A percentile compares a stretch with the other conserved stretches of the same genome.
Evolutionary conservation across 1,140 invertebrate species (phyloP).

Genomic region (Euglossa dilemma): DNA sequence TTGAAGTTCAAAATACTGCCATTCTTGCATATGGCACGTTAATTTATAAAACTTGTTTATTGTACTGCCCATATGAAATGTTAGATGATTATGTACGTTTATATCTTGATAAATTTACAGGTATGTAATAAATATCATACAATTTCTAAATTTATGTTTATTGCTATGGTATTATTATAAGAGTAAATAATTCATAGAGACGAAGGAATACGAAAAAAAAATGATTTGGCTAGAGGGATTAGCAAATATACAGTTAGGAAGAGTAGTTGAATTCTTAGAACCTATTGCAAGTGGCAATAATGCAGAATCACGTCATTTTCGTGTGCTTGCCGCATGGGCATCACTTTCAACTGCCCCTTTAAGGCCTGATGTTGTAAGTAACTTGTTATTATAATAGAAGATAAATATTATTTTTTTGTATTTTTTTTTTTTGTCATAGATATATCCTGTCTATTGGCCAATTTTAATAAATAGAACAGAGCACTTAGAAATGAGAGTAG

Average conservation of each 20-base stretch:
- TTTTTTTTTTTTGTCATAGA: conserved; percentile 73
- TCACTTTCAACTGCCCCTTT: conserved; percentile 82
- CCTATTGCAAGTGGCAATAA: conserved; percentile 83
- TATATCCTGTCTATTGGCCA: conserved; percentile 86
- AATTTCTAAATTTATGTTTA: not conserved
- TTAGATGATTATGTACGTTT: conserved; percentile 88
- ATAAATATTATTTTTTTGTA: not conserved
- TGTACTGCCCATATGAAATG: conserved; percentile 84
- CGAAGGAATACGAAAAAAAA: conserved; percentile 85
- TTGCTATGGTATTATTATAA: conserved; percentile 12
- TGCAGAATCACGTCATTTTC: conserved; percentile 81
- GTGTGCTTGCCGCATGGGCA: conserved; percentile 86
- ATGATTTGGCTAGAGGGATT: conserved; percentile 88
- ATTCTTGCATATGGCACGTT: conserved; percentile 88
- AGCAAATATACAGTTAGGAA: conserved; percentile 84
- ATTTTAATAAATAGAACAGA: conserved; percentile 87
- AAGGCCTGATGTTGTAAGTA: conserved; percentile 83
- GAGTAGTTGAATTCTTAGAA: conserved; percentile 85
- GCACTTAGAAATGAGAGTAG: conserved; percentile 86
- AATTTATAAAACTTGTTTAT: conserved; percentile 85
- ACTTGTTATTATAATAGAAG: not conserved
- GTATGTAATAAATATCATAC: conserved; percentile 66
- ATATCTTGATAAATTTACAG: conserved; percentile 86
- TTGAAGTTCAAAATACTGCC: conserved; percentile 85
- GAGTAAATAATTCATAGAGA: conserved; percentile 80